Evolutionary conservation across 1,140 invertebrate genomes (phyloP).

Genomic region (Drosophila truncata): DNA sequence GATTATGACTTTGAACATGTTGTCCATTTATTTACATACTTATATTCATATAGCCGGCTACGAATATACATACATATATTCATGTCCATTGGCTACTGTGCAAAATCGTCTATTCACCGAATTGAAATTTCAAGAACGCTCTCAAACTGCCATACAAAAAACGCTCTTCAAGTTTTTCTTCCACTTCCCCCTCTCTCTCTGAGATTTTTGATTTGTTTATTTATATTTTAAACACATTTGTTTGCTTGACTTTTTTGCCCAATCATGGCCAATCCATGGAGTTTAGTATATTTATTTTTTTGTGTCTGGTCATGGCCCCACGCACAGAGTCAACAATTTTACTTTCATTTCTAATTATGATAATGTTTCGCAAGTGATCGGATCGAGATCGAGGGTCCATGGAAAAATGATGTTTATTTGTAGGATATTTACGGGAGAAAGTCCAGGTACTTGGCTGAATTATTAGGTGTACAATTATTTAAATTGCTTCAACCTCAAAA

Average conservation of each 20-base stretch:
- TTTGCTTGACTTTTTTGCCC: slow-evolving; percentile 65
- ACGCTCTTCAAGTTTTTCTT: slow-evolving; percentile 13
- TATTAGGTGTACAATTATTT: slow-evolving; percentile 17
- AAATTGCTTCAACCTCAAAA: slow-evolving; percentile 34
- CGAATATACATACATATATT: neutral
- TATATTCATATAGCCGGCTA: neutral
- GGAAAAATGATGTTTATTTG: slow-evolving; percentile 15
- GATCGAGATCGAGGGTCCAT: slow-evolving; percentile 48
- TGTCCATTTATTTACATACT: slow-evolving; percentile 20
- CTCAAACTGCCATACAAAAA: slow-evolving; percentile 38
- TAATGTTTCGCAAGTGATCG: slow-evolving; percentile 72
- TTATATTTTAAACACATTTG: slow-evolving; percentile 61
- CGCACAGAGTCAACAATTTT: slow-evolving; percentile 62
- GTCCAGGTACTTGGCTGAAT: slow-evolving; percentile 25
- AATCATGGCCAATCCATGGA: slow-evolving; percentile 66
- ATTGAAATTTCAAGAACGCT: slow-evolving; percentile 76
- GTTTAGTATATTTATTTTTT: slow-evolving; percentile 23
- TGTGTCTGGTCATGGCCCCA: slow-evolving; percentile 69
- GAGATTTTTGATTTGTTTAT: slow-evolving; percentile 71
- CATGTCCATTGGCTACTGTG: slow-evolving; percentile 65
- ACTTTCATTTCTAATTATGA: slow-evolving; percentile 82
- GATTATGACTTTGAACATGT: slow-evolving; percentile 62
- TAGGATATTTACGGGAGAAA: slow-evolving; percentile 26
- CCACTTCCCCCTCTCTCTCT: slow-evolving; percentile 2
- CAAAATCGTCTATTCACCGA: slow-evolving; percentile 65